Evolutionary conservation across 2,113 vertebrate species (phyloP), one percentile per base, ranked within the genome.

Genomic region (Ornithorhynchus anatinus): DNA sequence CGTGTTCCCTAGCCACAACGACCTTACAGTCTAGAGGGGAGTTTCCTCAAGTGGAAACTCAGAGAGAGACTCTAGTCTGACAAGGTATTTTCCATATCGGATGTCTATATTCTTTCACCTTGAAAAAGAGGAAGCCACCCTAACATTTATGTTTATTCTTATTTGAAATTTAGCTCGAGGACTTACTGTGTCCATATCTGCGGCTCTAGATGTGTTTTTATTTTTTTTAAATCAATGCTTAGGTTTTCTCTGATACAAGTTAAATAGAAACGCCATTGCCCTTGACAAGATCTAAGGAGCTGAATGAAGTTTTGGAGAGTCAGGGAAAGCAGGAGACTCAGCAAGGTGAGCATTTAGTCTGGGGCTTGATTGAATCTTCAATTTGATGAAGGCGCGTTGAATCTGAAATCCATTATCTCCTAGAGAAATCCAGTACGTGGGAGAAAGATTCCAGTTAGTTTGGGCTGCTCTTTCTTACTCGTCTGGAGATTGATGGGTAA

Each of bases 391-490:
- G 47, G 22, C 17, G 32, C 51, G 25, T 57, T 35, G 51, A 20
- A 65, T 15, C 32, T 59, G 39, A 58, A 53, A 70, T 79, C 69
- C 59, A 20, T 75, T 50, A 54, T 25, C 69, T 67, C 50, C 45
- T 54, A 77, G 69, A 50, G 36, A 13, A 40, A 37, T 29, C 50
- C 57, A 56, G n/a, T 0, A 25, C 54, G 35, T 20, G n/a, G 17
- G 39, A 38, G 29, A 75, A 52, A 72, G 62, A 70, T 37, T 45
- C 29, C 2, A 16, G 6, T 23, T 59, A 36, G 56, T 48, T 35
- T 14, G 1, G 0, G 31, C 2, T 15, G 43, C 25, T 43, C 44
- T 19, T 5, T 12, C 15, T 1, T 4, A 1, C 10, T 20, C 39
- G 6, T 8, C 39, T 54, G 38, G 75, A 77, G 61, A 9, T 62